Evolutionary conservation across 2,113 vertebrate genomes (phyloP).

Genomic region (Rhinichthys klamathensis): DNA sequence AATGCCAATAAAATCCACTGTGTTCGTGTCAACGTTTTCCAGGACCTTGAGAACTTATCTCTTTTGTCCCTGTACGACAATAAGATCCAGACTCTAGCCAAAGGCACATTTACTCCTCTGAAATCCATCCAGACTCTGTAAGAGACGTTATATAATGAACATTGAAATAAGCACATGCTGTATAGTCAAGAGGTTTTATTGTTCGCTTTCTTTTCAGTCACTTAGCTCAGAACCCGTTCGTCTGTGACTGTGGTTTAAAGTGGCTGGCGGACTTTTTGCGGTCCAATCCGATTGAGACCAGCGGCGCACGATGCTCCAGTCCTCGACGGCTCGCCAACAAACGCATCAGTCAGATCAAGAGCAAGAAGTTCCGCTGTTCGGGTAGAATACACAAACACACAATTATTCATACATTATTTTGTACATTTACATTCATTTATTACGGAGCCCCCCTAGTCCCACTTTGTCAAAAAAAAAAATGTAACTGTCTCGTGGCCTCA

Average conservation of each 20-base stretch:
- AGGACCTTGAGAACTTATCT: conserved; percentile 94
- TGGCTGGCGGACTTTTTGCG: conserved; percentile 97
- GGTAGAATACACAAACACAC: conserved; percentile 74
- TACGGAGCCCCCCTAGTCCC: no score
- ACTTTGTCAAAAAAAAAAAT: no score
- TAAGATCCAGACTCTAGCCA: conserved; percentile 95
- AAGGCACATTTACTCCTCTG: conserved; percentile 92
- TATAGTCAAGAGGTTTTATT: neutral
- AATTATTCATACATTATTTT: neutral
- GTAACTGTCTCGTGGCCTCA: no score
- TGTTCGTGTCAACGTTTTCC: conserved; percentile 89
- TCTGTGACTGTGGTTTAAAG: conserved; percentile 97
- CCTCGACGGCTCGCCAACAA: conserved; percentile 97
- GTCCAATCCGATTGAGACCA: conserved; percentile 96
- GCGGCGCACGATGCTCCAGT: conserved; percentile 94
- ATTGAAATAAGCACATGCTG: neutral
- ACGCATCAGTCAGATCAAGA: conserved; percentile 97
- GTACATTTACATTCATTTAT: neutral
- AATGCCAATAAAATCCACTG: conserved; percentile 99
- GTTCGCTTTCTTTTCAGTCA: conserved; percentile 77
- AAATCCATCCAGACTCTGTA: conserved; percentile 94
- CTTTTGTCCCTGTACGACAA: conserved; percentile 96
- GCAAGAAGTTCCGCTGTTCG: conserved; percentile 99
- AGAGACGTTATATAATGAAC: neutral
- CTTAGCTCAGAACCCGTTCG: conserved; percentile 96